Conservation (phyloP, 2,113 vertebrate species). For the Corvus moneduloides region DNA sequence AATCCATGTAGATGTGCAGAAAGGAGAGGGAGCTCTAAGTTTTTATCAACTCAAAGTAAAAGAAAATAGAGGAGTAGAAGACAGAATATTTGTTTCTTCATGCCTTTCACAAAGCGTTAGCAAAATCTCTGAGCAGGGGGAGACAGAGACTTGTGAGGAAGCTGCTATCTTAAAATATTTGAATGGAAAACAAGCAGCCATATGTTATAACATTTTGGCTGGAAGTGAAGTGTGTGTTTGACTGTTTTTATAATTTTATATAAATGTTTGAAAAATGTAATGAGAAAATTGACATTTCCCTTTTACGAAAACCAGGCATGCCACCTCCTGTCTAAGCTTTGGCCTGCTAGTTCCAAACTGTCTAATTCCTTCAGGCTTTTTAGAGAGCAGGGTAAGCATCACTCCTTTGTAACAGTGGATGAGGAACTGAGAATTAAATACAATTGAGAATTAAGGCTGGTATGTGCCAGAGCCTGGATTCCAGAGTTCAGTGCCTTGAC, state of each 20-base stretch:
- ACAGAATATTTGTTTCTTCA: neutral
- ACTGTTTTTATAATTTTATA: neutral
- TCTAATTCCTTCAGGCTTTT: neutral
- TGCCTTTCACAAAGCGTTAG: neutral
- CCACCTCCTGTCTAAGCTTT: neutral
- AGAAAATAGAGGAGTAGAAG: neutral
- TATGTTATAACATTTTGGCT: neutral
- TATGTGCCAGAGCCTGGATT: neutral
- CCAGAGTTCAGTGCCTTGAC: neutral
- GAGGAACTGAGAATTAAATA: neutral
- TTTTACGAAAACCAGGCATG: neutral
- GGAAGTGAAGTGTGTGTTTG: neutral
- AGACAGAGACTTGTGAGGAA: neutral
- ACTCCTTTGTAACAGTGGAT: neutral
- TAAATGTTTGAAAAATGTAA: neutral
- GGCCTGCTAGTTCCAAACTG: neutral
- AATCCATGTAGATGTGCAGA: accelerated
- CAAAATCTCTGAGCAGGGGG: neutral
- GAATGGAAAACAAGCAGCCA: neutral
- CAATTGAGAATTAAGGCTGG: neutral
- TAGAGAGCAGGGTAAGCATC: neutral
- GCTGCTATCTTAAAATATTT: neutral
- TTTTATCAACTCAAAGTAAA: neutral
- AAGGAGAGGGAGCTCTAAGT: neutral
- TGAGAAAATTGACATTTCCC: neutral